Evolutionary conservation across 1,140 invertebrate genomes (phyloP).

Genomic region (Drosophila repleta): DNA sequence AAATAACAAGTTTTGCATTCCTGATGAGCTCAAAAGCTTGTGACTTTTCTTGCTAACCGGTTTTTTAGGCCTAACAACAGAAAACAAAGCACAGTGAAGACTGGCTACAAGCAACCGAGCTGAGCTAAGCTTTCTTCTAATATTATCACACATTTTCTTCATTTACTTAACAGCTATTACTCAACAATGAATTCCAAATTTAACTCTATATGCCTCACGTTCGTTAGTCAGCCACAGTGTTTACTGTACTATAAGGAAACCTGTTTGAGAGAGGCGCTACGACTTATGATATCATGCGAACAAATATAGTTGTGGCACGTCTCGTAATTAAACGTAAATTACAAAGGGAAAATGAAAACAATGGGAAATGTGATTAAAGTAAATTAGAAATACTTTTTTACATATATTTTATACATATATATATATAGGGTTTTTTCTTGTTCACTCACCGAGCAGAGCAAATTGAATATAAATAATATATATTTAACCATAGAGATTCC

Average conservation of each 20-base stretch:
- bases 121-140: not conserved
- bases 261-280: slow-evolving; percentile 24
- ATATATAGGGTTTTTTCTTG: not conserved
- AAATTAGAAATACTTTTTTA: not conserved
- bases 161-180: not conserved
- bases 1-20: slow-evolving; percentile 64
- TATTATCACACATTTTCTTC: not conserved
- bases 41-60: slow-evolving; percentile 44
- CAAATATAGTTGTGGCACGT: slow-evolving; percentile 6
- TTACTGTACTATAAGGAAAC: slow-evolving; percentile 30
- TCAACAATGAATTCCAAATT: not conserved
- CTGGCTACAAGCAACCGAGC: slow-evolving; percentile 2
- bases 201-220: not conserved
- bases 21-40: slow-evolving; percentile 53
- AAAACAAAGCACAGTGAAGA: slow-evolving; percentile 27
- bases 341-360: slow-evolving; percentile 1
- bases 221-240: not conserved
- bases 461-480: slow-evolving; percentile 92
- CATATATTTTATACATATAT: not conserved
- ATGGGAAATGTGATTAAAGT: not conserved
- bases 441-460: slow-evolving; percentile 92
- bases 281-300: slow-evolving; percentile 61
- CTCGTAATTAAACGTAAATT: slow-evolving; percentile 4
- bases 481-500: slow-evolving; percentile 93
- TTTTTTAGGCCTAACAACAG: slow-evolving; percentile 40